Evolutionary conservation across 2,113 vertebrate genomes (phyloP).

Genomic region (Bombycilla garrulus): DNA sequence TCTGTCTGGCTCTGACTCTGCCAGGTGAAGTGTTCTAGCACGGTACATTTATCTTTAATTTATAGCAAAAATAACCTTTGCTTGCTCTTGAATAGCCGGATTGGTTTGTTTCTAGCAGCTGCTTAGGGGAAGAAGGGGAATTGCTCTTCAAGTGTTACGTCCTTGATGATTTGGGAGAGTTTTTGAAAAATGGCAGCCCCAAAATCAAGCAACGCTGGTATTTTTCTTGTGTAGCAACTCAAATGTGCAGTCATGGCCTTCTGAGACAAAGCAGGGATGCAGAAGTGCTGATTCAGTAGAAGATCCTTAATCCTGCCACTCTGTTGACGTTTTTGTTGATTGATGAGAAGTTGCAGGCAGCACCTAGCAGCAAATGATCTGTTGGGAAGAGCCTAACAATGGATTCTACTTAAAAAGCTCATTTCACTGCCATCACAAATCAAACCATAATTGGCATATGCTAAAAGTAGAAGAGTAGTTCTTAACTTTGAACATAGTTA

Average conservation of each 20-base stretch:
- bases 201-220: background rate
- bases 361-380: slow-evolving; percentile 59
- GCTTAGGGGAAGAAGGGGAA: background rate
- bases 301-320: slow-evolving; percentile 7
- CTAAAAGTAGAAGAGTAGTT: slow-evolving; percentile 57
- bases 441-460: slow-evolving; percentile 52
- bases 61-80: background rate
- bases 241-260: background rate
- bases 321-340: slow-evolving; percentile 64
- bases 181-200: background rate
- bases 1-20: background rate
- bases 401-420: slow-evolving; percentile 50
- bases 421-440: slow-evolving; percentile 62
- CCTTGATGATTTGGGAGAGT: background rate
- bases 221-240: background rate
- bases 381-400: slow-evolving; percentile 60
- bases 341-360: slow-evolving; percentile 58
- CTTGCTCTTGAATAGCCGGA: background rate
- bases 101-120: background rate
- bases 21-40: background rate
- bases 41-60: background rate
- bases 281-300: slow-evolving; percentile 34
- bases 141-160: background rate
- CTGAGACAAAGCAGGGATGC: background rate
- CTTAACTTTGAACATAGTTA: slow-evolving; percentile 18